Base-by-base conservation (phyloP, 2,888 invertebrate species). In the Aphodius sticticus region DNA sequence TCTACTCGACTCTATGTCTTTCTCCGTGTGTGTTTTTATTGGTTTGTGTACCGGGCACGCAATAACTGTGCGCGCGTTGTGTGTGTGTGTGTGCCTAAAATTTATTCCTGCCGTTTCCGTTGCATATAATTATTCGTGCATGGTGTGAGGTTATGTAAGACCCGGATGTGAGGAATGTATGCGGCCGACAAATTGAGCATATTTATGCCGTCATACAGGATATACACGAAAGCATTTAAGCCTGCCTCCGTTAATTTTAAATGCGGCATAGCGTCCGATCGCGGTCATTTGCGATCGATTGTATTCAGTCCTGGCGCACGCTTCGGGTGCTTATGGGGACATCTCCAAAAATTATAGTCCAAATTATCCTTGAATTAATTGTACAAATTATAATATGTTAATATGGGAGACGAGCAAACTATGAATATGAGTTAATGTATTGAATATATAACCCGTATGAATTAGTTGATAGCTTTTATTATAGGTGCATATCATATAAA, bases 51-150 rank as follows among this genome's bases (percentile, higher is more conserved):
- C 53, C 53, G 53, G 53, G 53, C 12, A 53, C 53, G 53, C 53
- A 53, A 53, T 53, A 53, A 53, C 53, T 53, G 53, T 53, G 53
- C 7, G 53, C 53, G 53, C 53, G 53, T 7, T 53, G 53, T 53
- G 53, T 53, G 53, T 38, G 38, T 38, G 38, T 53, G 53, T 53
- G 53, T 53, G 53, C 53, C 53, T 53, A 53, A 53, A 53, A 53
- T 53, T 9, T 53, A 53, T 53, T 53, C 53, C 53, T 53, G 53
- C 12, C 53, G 53, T 53, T 53, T 53, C 53, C 53, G 53, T 53
- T 53, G 53, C 53, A 53, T 53, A 53, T 53, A 53, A 53, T 53
- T 53, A 53, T 53, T 53, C 53, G 53, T 53, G 53, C 53, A 53
- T 53, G 53, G 53, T 53, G 53, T 53, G 53, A 53, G 53, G 53